Base-by-base conservation (phyloP, 2,888 invertebrate species). In the Zaprionus obscuricornis region DNA sequence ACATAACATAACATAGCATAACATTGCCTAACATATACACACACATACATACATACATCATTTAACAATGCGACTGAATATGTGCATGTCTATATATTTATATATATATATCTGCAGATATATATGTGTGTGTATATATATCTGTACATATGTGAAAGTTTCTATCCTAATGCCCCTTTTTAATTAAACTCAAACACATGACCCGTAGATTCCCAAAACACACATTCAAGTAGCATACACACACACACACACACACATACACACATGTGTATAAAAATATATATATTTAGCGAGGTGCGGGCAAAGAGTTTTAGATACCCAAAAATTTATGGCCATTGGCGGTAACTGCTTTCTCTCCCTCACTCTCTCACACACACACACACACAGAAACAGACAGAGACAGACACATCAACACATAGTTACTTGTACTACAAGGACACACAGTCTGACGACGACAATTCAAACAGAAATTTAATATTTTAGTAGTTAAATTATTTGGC, bases 401-500 rank as follows among this genome's bases (percentile, higher is more conserved):
- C 13, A 36, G 26, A 24, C 31, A 47, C 29, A 8, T 8, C 8
- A 14, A n/a, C 14, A 7, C 10, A 4, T 11, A 13, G 16, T 46
- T n/a, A 26, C 13, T 29, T 10, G 16, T 17, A 17, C 47, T 49
- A 43, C 69, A 69, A 42, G 54, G 36, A 56, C 55, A 47, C 29
- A 57, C 51, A 50, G n/a, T n/a, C n/a, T n/a, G n/a, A n/a, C n/a
- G 74, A 65, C 77, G 85, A 69, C 79, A 82, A 86, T 85, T 78
- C 76, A 85, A 85, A 78, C 69, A 72, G 81, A 86, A 86, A 85
- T 85, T 86, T 86, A 74, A 85, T 82, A 82, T 78, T 86, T 82
- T 83, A 83, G 87, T 79, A 78, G 85, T 85, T 81, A 81, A 86
- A 86, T 82, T 86, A 82, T 82, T 81, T 82, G 81, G 85, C 86